Conservation (phyloP, 2,113 vertebrate species). For the Peromyscus polionotus region DNA sequence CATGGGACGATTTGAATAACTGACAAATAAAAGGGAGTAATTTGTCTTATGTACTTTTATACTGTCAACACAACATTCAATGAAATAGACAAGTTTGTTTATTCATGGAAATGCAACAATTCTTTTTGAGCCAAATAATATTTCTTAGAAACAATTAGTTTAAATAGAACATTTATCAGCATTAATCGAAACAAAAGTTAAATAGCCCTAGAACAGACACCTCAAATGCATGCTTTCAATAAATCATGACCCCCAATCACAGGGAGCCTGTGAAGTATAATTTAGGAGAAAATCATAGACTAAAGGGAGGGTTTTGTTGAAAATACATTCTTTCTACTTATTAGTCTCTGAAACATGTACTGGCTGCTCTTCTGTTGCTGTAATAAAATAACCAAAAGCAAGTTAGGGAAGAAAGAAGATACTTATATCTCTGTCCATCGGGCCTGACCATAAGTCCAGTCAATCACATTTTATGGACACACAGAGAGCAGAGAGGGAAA, state of each 20-base stretch:
- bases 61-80: background rate
- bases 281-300: constrained; percentile 1
- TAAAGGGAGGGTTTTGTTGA: constrained; percentile 14
- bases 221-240: constrained; percentile 15
- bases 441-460: too few relatives aligned
- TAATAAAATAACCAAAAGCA: background rate
- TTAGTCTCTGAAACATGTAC: background rate
- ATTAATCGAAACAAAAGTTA: constrained; percentile 49
- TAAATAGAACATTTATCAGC: background rate
- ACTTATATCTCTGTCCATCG: background rate
- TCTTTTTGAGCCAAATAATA: constrained; percentile 28
- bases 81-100: constrained; percentile 35
- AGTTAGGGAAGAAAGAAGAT: too few relatives aligned
- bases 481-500: background rate
- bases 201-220: constrained; percentile 1
- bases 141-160: constrained; percentile 59
- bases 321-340: constrained; percentile 23
- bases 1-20: background rate
- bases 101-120: constrained; percentile 13
- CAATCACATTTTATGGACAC: background rate
- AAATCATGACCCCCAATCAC: background rate
- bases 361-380: background rate
- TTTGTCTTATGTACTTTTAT: background rate
- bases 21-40: constrained; percentile 11
- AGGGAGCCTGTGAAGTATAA: background rate